Evolutionary conservation across 2,888 invertebrate species (phyloP).

Genomic region (Chironomus tentans): DNA sequence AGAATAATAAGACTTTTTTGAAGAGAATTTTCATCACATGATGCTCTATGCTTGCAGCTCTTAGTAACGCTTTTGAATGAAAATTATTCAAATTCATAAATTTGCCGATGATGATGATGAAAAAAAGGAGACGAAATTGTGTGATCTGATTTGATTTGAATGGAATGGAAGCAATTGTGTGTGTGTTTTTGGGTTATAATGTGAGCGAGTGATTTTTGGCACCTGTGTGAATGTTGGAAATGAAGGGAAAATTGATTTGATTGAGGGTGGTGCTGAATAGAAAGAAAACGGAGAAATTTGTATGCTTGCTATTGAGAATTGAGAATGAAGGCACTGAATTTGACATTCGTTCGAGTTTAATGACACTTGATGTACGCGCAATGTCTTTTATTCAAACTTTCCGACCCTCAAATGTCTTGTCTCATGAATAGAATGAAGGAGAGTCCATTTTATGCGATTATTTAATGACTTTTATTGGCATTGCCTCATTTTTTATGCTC

Average conservation of each 20-base stretch:
- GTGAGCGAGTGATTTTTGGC: background rate
- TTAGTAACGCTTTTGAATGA: background rate
- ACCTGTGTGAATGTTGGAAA: background rate
- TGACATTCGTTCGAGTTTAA: background rate
- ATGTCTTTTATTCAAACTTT: background rate
- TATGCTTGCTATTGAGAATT: too few relatives aligned
- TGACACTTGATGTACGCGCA: background rate
- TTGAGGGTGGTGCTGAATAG: background rate
- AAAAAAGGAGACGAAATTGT: background rate
- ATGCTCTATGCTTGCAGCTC: too few relatives aligned
- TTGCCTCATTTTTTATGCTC: background rate
- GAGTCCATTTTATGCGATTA: background rate
- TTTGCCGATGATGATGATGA: background rate
- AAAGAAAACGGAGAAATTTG: background rate
- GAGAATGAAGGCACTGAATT: background rate
- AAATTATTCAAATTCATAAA: background rate
- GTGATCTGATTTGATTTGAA: too few relatives aligned
- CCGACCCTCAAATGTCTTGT: background rate
- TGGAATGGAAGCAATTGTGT: too few relatives aligned
- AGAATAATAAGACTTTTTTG: background rate
- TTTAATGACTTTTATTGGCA: background rate
- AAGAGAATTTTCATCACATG: too few relatives aligned
- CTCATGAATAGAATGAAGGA: background rate
- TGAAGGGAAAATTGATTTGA: background rate
- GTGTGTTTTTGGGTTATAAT: background rate